Percentiles rank a stretch among this genome's conserved stretches.
Conservation (phyloP, 2,888 invertebrate species). For the Dendrolimus pini region DNA sequence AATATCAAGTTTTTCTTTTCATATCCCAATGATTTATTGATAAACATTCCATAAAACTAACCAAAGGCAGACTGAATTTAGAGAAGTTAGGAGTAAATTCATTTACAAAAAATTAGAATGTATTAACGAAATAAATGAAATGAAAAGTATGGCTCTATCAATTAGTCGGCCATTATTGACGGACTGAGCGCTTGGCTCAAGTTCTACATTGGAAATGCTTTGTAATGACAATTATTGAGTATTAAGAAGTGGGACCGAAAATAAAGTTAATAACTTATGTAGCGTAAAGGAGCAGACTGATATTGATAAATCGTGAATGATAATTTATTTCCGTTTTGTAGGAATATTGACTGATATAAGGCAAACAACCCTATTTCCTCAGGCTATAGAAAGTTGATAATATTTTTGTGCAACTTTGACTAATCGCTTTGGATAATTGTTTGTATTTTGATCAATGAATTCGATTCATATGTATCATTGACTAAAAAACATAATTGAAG, state of each 20-base stretch:
- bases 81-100: background rate
- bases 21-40: background rate
- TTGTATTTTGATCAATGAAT: too few species aligned
- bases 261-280: constrained; percentile 38
- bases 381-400: background rate
- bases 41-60: background rate
- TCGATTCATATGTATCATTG: too few species aligned
- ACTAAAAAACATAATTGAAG: too few species aligned
- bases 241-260: constrained; percentile 63
- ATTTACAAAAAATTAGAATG: constrained; percentile 1
- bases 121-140: background rate
- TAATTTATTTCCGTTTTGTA: constrained; percentile 10
- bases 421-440: too few species aligned
- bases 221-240: constrained; percentile 27
- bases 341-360: constrained; percentile 18
- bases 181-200: background rate
- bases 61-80: background rate
- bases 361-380: constrained; percentile 9
- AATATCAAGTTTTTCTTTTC: background rate
- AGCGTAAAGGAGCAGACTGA: constrained; percentile 58
- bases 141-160: constrained; percentile 5
- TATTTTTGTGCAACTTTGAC: too few species aligned
- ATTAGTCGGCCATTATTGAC: constrained; percentile 1
- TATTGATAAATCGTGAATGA: constrained; percentile 44
- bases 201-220: constrained; percentile 10